Base-by-base conservation (phyloP, 2,113 vertebrate species). In the Ceyx melanurus region DNA sequence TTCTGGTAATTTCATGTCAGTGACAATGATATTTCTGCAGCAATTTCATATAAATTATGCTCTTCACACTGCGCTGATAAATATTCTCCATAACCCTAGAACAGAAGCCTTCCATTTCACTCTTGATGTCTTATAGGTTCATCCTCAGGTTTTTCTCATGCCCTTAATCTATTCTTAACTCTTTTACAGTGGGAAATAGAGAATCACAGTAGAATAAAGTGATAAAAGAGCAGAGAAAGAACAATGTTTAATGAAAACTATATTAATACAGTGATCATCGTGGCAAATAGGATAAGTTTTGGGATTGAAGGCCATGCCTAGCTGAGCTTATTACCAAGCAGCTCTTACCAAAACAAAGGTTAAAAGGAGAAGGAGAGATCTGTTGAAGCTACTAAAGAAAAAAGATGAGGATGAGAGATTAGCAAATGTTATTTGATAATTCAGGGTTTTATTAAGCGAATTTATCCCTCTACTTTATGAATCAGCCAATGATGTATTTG, bases 241-340 rank as follows among this genome's bases (percentile, higher is more conserved):
- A 25, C 6, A 48, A 42, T 9, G 1, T 54, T 86, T 73, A 86
- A 71, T 58, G 31, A 58, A 74, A 86, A 48, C 1, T 23, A 91
- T 9, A 42, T 72, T 31, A 74, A 61, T 18, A n/a, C 3, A 7
- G 14, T 50, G 12, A 2, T 80, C 6, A 45, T 80, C 21, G 7
- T 46, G 2, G 1, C 9, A 83, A 60, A 80, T 2, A 70, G 3
- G 0, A 1, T 72, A 5, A 9, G 2, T 4, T 14, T 15, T 21
- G 19, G 5, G 13, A n/a, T 7, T 50, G 37, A 77, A 82, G 5
- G 9, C 5, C 50, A 58, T 8, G 6, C 13, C n/a, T 75, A 19
- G 8, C 5, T 71, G 35, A 73, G 18, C 5, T 70, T 61, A 26
- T 68, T n/a, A 13, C 13, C 37, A 37, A 75, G 13, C 9, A 79